phyloP scores from a whole-genome alignment of 2,888 invertebrate genomes.

The Drosophila gaucha region DNA sequence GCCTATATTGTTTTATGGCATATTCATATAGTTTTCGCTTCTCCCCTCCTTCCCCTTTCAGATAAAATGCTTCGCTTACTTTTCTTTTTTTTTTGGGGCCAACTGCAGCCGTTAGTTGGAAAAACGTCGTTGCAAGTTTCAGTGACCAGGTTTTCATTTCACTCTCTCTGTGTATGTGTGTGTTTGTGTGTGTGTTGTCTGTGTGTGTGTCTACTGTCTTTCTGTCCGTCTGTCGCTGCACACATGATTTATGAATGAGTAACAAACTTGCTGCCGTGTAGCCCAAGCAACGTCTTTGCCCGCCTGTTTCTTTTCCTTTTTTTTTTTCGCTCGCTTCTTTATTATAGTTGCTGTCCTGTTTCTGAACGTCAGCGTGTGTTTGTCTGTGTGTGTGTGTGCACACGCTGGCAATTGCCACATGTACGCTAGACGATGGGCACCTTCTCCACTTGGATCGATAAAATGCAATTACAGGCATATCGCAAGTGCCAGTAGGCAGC shows the following conservation, averaged over 20 bases:
- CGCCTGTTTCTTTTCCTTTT: conserved; percentile 30
- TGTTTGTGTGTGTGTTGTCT: conserved; percentile 27
- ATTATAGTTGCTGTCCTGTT: conserved; percentile 63
- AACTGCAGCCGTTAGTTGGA: conserved; percentile 56
- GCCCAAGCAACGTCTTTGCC: conserved; percentile 74
- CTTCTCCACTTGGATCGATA: conserved; percentile 76
- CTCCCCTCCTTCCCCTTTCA: not conserved
- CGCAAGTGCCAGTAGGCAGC: conserved; percentile 75
- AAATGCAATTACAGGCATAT: conserved; percentile 81
- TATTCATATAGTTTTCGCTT: conserved; percentile 74
- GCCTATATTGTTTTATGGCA: conserved; percentile 77
- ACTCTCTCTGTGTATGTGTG: conserved; percentile 9
- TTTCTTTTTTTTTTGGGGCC: conserved; percentile 49
- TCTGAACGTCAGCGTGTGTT: conserved; percentile 15
- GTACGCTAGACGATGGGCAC: conserved; percentile 38
- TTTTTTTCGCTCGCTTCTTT: conserved; percentile 63
- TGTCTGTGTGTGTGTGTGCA: conserved; percentile 35
- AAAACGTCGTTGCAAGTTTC: conserved; percentile 71
- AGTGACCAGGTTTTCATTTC: conserved; percentile 69
- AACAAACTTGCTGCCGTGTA: conserved; percentile 79
- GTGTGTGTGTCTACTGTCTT: conserved; percentile 14
- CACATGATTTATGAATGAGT: conserved; percentile 82
- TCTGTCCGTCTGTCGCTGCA: conserved; percentile 63
- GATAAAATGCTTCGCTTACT: conserved; percentile 60
- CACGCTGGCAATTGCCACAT: conserved; percentile 74